Evolutionary conservation across 2,888 invertebrate genomes (phyloP).

Genomic region (Cataglyphis cursor): DNA sequence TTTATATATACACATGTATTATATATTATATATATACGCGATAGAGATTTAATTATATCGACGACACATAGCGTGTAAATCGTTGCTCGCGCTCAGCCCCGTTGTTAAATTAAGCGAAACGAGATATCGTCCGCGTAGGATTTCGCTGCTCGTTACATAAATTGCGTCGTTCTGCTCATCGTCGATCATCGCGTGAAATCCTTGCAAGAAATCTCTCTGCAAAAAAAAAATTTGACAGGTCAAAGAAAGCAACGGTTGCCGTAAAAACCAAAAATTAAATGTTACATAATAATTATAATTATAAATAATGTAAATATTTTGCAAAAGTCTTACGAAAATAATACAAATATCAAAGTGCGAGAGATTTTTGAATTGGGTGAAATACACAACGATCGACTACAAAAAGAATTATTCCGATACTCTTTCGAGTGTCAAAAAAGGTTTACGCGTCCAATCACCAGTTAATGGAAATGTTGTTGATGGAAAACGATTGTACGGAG

Average conservation of each 20-base stretch:
- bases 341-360: neutral
- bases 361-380: neutral
- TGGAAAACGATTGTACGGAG: conserved; percentile 23
- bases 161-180: conserved; percentile 48
- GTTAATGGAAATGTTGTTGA: conserved; percentile 22
- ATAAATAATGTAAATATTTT: conserved; percentile 14
- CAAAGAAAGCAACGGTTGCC: neutral
- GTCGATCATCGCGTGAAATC: conserved; percentile 23
- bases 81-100: conserved; percentile 55
- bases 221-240: neutral
- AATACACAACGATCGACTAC: conserved; percentile 16
- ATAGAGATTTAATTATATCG: conserved; percentile 58
- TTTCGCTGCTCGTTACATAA: conserved; percentile 36
- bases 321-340: neutral
- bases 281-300: neutral
- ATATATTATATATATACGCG: conserved; percentile 51
- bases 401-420: conserved; percentile 16
- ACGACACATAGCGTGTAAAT: conserved; percentile 56
- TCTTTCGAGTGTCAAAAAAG: neutral
- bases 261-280: neutral
- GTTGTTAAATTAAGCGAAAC: conserved; percentile 62
- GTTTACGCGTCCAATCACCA: neutral
- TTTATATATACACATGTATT: conserved; percentile 61
- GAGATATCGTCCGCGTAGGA: conserved; percentile 48
- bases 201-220: neutral